Percentiles rank a stretch among this genome's conserved stretches.
These are phyloP conservation scores for Dasypus novemcinctus DNA, from an alignment of 2,113 vertebrate species.

Conservation along the genomic window DNA sequence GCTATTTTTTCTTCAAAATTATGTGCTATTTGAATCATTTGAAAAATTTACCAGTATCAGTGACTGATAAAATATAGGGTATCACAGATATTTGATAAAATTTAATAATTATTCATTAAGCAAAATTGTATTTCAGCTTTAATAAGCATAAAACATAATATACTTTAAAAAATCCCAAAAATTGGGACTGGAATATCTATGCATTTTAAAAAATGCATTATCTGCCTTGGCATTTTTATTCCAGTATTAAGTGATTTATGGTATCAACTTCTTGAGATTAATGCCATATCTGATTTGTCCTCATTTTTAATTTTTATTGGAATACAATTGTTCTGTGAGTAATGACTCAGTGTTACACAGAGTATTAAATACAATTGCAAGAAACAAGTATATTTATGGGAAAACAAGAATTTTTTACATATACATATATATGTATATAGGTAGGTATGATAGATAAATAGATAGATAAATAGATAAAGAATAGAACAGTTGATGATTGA, in stretches of 20 bases:
- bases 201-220: neutral
- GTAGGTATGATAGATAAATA: no score
- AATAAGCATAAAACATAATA: neutral
- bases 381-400: neutral
- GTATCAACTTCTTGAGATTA: neutral
- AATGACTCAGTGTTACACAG: neutral
- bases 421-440: neutral
- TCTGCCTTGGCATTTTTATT: conserved; percentile 8
- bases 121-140: neutral
- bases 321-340: neutral
- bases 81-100: neutral
- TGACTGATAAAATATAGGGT: neutral
- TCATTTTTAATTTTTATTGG: conserved; percentile 43
- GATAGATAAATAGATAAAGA: neutral
- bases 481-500: neutral
- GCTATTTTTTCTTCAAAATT: neutral
- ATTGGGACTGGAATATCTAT: neutral
- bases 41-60: neutral
- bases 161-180: conserved; percentile 23
- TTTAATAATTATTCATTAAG: conserved; percentile 20
- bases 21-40: neutral
- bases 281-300: neutral
- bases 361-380: neutral
- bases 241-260: neutral
- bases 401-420: neutral